Evolutionary conservation across 2,888 invertebrate genomes (phyloP).

Genomic region (Pandemis heparana): DNA sequence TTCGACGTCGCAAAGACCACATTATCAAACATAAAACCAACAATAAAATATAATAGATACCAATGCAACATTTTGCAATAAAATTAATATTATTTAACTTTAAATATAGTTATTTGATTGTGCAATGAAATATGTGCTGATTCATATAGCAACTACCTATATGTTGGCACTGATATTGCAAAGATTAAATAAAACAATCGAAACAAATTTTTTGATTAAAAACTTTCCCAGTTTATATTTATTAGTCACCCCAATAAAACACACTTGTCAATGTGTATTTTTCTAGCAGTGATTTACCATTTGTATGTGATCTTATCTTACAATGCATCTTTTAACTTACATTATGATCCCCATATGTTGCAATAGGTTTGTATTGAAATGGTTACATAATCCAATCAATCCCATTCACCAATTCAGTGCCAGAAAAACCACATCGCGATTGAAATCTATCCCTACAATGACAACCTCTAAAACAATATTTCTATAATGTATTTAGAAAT

Average conservation of each 20-base stretch:
- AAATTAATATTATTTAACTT: constrained; percentile 75
- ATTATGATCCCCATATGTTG: background rate
- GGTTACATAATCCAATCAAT: background rate
- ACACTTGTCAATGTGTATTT: constrained; percentile 24
- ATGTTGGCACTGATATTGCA: constrained; percentile 65
- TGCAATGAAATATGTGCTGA: constrained; percentile 71
- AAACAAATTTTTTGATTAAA: constrained; percentile 24
- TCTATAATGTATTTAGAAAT: constrained; percentile 53
- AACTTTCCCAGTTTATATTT: constrained; percentile 24
- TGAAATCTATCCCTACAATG: constrained; percentile 26
- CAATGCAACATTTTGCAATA: constrained; percentile 80
- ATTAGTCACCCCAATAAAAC: constrained; percentile 38
- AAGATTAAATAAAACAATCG: constrained; percentile 35
- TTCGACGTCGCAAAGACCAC: constrained; percentile 27
- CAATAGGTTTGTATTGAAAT: background rate
- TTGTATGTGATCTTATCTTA: background rate
- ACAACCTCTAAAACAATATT: constrained; percentile 41
- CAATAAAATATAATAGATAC: constrained; percentile 74
- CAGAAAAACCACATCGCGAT: constrained; percentile 26
- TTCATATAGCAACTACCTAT: constrained; percentile 56
- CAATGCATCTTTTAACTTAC: background rate
- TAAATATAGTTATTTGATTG: constrained; percentile 68
- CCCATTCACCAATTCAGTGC: constrained; percentile 18
- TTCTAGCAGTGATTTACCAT: constrained; percentile 27
- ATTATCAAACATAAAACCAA: constrained; percentile 59